Percentiles rank a stretch among this genome's conserved stretches.
These are phyloP conservation scores for Reinhardtius hippoglossoides DNA, from an alignment of 2,113 vertebrate genomes.

Conservation along the genomic window DNA sequence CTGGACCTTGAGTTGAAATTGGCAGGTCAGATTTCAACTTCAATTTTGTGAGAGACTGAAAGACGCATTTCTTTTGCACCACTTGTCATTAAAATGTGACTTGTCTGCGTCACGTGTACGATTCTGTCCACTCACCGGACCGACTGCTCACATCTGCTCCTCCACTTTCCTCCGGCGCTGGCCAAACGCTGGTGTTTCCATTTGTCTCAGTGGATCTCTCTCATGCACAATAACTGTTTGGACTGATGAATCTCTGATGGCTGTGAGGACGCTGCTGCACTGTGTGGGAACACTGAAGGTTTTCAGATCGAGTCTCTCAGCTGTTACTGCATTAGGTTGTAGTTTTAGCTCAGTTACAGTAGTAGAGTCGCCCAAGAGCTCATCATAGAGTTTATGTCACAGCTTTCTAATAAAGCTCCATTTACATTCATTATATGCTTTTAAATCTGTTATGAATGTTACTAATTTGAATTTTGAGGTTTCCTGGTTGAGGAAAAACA, in stretches of 20 bases:
- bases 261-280: not conserved
- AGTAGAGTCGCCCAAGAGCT: not conserved
- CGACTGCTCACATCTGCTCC: slow-evolving; percentile 52
- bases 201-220: slow-evolving; percentile 44
- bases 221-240: slow-evolving; percentile 16
- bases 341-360: no score
- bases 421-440: not conserved
- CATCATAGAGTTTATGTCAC: not conserved
- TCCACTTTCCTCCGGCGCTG: slow-evolving; percentile 40
- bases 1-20: no score
- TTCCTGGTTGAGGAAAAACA: no score
- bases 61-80: not conserved
- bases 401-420: no score
- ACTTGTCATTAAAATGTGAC: not conserved
- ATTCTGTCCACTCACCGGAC: slow-evolving; percentile 12
- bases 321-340: no score
- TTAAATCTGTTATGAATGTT: not conserved
- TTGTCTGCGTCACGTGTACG: not conserved
- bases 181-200: slow-evolving; percentile 54
- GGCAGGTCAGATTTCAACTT: no score
- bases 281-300: not conserved
- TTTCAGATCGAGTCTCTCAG: no score
- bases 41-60: no score
- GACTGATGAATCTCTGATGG: slow-evolving; percentile 1
- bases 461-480: not conserved